Base-by-base conservation (phyloP, 1,140 invertebrate genomes). In the Oryzaephilus surinamensis region DNA sequence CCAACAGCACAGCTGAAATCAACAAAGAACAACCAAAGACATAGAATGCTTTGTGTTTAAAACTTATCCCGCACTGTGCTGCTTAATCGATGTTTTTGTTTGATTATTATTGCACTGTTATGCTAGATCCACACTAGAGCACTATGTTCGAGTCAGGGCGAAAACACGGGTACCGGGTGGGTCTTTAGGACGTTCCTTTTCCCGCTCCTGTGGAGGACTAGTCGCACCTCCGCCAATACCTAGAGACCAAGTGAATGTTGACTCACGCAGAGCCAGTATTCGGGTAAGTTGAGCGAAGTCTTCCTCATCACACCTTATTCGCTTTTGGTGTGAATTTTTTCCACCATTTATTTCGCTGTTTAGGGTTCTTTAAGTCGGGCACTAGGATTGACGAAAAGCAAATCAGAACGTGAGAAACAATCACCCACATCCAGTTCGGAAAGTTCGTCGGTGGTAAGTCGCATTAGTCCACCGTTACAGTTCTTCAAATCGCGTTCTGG, bases 301-400 rank as follows among this genome's bases (percentile, higher is more conserved):
- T 23, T 19, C 27, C 7, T 6, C 10, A 33, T 18, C 1, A 39
- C 19, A 10, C 57, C 35, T 60, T 61, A 40, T 35, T 44, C 31
- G 57, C 20, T 2, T 20, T 8, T 20, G 4, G 4, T 20, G 19
- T 20, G 8, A 20, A 20, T 20, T 4, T 5, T 8, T 5, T 5
- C 4, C 8, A 5, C 4, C 8, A 20, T 20, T 20, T 4, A 8
- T 20, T 55, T 48, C 55, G 52, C 55, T 63, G 66, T 66, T 24
- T 62, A 81, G 78, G 78, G 76, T 46, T 81, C 77, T 15, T 52
- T 81, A 48, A 79, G 73, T 51, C 66, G 76, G 44, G 80, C 78
- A 3, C 68, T 83, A 16, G 77, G 79, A 30, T 59, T 78, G 10
- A 10, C 69, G 66, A 46, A 72, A 58, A 45, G 57, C 55, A 20